phyloP scores from a whole-genome alignment of 2,797 vertebrate species.

The Chanos chanos region DNA sequence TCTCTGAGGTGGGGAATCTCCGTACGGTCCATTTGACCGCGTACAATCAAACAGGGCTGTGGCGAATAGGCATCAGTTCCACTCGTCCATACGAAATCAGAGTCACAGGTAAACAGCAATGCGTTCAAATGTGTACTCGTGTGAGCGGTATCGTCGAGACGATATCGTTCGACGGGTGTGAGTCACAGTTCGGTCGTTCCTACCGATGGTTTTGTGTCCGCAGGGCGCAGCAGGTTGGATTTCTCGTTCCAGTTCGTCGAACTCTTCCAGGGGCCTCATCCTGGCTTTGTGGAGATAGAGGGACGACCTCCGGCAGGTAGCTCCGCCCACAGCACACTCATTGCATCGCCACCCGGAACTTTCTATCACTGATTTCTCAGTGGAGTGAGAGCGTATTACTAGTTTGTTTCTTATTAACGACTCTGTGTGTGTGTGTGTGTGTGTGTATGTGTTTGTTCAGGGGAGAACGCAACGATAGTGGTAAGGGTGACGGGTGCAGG shows the following conservation, averaged over 20 bases:
- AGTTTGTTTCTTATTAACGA: background rate
- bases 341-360: background rate
- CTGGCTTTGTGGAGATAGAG: background rate
- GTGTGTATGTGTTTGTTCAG: background rate
- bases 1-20: slow-evolving; percentile 58
- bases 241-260: background rate
- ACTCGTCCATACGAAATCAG: slow-evolving; percentile 51
- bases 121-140: too few species aligned
- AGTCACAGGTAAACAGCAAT: slow-evolving; percentile 64
- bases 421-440: background rate
- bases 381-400: too few species aligned
- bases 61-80: slow-evolving; percentile 57
- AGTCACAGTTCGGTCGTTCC: too few species aligned
- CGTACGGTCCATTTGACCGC: slow-evolving; percentile 47
- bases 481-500: background rate
- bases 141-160: too few species aligned
- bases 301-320: background rate
- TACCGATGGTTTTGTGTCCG: too few species aligned
- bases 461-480: background rate
- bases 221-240: background rate
- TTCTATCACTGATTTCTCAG: background rate
- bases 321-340: background rate
- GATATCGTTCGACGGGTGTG: too few species aligned
- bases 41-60: slow-evolving; percentile 51
- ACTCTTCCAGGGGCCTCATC: background rate